Evolutionary conservation across 2,797 vertebrate genomes (phyloP), one percentile per base, ranked within the genome.

Genomic region (Brachymystax lenok): DNA sequence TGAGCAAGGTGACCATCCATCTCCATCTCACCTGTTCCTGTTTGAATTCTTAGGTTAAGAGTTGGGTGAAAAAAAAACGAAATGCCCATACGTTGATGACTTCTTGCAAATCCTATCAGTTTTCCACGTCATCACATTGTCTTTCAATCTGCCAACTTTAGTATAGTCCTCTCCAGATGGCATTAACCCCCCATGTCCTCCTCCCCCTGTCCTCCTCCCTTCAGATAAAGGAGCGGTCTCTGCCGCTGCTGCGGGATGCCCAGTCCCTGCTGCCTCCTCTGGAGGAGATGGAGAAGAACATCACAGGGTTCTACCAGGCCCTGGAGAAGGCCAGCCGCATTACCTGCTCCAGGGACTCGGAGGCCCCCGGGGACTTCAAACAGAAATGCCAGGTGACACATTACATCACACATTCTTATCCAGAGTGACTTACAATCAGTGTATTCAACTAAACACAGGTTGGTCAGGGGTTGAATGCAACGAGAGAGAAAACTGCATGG

Each of bases 241-340:
- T 96, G 79, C 92, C 95, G 56, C 87, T 98, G 71, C 91, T 98
- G 2, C 94, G 92, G 86, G 98, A 99, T 84, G 94, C 96, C 69
- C 97, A 96, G 74, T 95, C 93, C 69, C 91, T 99, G 35, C 89
- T 96, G 35, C 88, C 94, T 70, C 96, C 92, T 0, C 87, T 99
- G 84, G 97, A 99, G 83, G 98, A 99, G 86, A 93, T 97, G 88
- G 98, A 99, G 86, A 97, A 95, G 83, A 95, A 99, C 88, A 96
- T 98, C 84, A 97, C 96, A 0, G 93, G 94, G 69, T 98, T 99
- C 86, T 98, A 98, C 86, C 97, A 99, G 84, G 95, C 95, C 54
- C 92, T 98, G 86, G 96, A 97, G 86, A 98, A 97, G 84, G 94
- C 97, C 78, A 96, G 96, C 76, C 94, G 94, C 81, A 96, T 97